Evolutionary conservation across 2,888 invertebrate species (phyloP).

Genomic region (Rhagophthalmus giganteus): DNA sequence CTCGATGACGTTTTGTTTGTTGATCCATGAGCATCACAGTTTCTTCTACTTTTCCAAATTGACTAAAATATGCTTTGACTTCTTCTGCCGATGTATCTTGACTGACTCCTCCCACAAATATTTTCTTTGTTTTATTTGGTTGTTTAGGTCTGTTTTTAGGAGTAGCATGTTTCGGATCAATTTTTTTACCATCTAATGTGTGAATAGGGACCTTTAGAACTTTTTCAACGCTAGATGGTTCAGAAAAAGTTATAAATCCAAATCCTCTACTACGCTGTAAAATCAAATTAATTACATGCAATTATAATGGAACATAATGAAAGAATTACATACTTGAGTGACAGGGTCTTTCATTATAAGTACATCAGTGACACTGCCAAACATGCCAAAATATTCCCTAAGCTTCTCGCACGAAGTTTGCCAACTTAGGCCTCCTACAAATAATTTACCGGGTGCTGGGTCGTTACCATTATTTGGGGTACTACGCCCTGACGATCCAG

Average conservation of each 20-base stretch:
- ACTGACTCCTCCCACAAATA: constrained; percentile 89
- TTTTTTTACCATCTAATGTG: constrained; percentile 90
- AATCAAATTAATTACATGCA: constrained; percentile 27
- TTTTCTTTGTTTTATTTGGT: constrained; percentile 88
- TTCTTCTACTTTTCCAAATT: constrained; percentile 88
- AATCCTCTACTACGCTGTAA: constrained; percentile 92
- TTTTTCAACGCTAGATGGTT: constrained; percentile 87
- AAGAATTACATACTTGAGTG: constrained; percentile 71
- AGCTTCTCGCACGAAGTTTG: constrained; percentile 91
- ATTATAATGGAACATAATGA: neutral
- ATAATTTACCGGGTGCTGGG: constrained; percentile 82
- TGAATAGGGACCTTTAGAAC: constrained; percentile 88
- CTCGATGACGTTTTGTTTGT: constrained; percentile 87
- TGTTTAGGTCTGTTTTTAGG: constrained; percentile 85
- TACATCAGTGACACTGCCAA: constrained; percentile 88
- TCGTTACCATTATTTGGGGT: constrained; percentile 69
- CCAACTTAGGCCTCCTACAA: constrained; percentile 91
- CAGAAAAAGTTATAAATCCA: constrained; percentile 92
- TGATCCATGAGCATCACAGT: constrained; percentile 94
- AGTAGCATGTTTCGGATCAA: constrained; percentile 92
- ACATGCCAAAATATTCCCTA: constrained; percentile 91
- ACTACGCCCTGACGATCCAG: constrained; percentile 73
- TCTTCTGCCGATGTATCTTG: constrained; percentile 91
- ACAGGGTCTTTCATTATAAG: constrained; percentile 94
- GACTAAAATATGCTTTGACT: constrained; percentile 86